phyloP scores from a whole-genome alignment of 2,888 invertebrate genomes.

The Ophion slaviceki region DNA sequence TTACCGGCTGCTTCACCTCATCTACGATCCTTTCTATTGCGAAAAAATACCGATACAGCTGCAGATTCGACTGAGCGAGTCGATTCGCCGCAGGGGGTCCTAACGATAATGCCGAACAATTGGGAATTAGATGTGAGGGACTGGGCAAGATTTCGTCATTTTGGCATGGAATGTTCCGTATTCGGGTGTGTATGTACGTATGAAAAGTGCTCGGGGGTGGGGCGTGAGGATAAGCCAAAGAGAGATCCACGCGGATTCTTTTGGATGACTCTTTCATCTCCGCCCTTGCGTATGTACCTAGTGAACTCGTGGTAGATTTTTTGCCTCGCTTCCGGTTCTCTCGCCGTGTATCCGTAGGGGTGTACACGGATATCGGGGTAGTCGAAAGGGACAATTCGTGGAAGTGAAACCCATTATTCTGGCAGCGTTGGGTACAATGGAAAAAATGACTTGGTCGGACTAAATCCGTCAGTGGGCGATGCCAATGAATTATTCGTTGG shows the following conservation, averaged over 20 bases:
- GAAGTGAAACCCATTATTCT: neutral
- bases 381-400: neutral
- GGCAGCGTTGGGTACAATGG: neutral
- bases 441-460: neutral
- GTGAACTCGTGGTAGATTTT: neutral
- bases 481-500: neutral
- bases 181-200: neutral
- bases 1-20: neutral
- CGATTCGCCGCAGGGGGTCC: neutral
- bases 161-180: neutral
- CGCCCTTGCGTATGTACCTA: neutral
- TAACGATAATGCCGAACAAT: neutral
- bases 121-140: neutral
- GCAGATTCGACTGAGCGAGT: neutral
- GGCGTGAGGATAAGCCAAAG: neutral
- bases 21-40: neutral
- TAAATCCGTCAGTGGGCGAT: neutral
- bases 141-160: neutral
- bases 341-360: neutral
- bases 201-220: neutral
- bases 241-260: conserved; percentile 7
- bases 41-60: neutral
- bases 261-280: conserved; percentile 6
- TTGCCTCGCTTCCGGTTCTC: neutral
- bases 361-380: neutral